Conservation (phyloP, 2,113 vertebrate species). For the Zeus faber region DNA sequence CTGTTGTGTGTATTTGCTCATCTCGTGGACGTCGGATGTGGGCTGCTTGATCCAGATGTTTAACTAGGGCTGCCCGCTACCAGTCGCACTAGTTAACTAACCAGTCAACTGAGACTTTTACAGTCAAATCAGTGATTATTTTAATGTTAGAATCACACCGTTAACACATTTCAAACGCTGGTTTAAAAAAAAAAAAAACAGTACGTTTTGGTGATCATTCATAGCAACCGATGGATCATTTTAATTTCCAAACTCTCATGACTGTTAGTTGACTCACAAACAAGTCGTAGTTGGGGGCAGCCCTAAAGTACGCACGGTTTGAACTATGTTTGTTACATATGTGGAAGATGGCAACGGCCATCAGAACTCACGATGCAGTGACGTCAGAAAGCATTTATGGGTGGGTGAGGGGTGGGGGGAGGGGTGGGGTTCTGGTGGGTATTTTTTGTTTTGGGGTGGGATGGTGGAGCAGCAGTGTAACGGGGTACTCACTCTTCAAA, state of each 20-base stretch:
- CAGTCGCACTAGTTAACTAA: not conserved
- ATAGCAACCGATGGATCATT: no score
- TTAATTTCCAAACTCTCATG: no score
- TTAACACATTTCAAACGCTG: no score
- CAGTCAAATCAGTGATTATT: not conserved
- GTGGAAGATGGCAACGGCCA: not conserved
- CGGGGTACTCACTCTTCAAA: conserved; percentile 54
- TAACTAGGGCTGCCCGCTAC: conserved; percentile 46
- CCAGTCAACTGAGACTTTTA: not conserved
- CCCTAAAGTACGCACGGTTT: conserved; percentile 24
- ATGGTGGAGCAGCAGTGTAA: conserved; percentile 18
- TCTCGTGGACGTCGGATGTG: conserved; percentile 16
- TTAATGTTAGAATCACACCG: not conserved
- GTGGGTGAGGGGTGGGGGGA: conserved; percentile 5
- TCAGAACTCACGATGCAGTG: no score
- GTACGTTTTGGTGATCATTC: no score
- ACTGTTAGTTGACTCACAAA: not conserved
- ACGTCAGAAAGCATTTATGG: no score
- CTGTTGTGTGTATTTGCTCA: conserved; percentile 48
- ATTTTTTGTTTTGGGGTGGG: conserved; percentile 10
- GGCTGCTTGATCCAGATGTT: conserved; percentile 43
- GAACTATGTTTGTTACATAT: not conserved
- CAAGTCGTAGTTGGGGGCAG: not conserved
- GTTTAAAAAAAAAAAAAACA: no score
- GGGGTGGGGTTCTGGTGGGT: not conserved